Evolutionary conservation across 1,140 invertebrate genomes (phyloP), one percentile per base, ranked within the genome.

Genomic region (Aleiodes sp.): DNA sequence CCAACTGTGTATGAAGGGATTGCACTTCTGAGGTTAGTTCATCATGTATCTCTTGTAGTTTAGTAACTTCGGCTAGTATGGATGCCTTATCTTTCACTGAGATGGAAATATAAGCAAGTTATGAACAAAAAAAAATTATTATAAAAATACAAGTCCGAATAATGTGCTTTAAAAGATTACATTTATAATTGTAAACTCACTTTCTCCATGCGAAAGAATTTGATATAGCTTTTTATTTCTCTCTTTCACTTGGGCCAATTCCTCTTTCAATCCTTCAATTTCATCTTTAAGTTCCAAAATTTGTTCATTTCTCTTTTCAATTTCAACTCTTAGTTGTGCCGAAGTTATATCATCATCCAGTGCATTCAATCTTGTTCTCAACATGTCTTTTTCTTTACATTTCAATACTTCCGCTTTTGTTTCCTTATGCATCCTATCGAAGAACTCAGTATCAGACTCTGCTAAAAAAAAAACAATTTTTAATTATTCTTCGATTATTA

Each of bases 71-170:
- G n/a, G 91, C 85, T 63, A 94, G 79, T 10, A 94, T 88, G 68
- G 92, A 89, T 1, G 92, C 93, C 82, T 94, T 94, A 67, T 94
- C 93, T 82, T 90, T 90, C 90, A 93, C 92, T 93, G 77, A 16
- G 12, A 56, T 70, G 63, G 43, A 68, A 59, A 57, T 19, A 62
- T 16, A 65, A 62, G 26, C 16, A 43, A 31, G 64, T 21, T 9
- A 61, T 43, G 24, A 69, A 33, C 8, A 41, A 57, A 66, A n/a
- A 63, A 69, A 72, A 41, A 16, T 67, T 21, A 31, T 33, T 3
- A 60, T 62, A 10, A 41, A 28, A 24, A 63, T 26, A 1, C 7
- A 33, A 33, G 7, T 8, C 12, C 12, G 7, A 0, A 33, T 33
- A 33, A 10, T 8, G 12, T 33, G 12, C 12, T 33, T 33, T 33